Base-by-base conservation (phyloP, 2,113 vertebrate species). In the Passer domesticus region DNA sequence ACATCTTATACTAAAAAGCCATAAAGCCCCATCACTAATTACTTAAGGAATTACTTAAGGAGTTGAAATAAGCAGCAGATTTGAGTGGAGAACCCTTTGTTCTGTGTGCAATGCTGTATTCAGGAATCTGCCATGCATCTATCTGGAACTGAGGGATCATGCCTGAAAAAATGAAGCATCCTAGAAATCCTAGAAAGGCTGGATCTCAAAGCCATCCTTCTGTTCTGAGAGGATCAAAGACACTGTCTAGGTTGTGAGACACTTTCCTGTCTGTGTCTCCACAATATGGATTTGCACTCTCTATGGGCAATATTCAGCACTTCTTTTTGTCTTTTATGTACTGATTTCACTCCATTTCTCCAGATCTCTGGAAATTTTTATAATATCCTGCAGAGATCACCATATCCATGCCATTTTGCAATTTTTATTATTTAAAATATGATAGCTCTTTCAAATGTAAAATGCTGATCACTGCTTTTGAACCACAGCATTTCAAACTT, bases 291-390 rank as follows among this genome's bases (percentile, higher is more conserved):
- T 60, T 79, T 79, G 8, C 35, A 21, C 15, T 62, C 14, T 50
- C 64, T 64, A 0, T 27, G 9, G 27, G 25, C 0, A 0, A 75
- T 37, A 55, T 15, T 83, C 55, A 21, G 46, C n/a, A 58, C 8
- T 70, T 79, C 39, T 69, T 30, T 80, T 73, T 67, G 41, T 47
- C 72, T 75, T 74, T 35, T 43, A 56, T 58, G 15, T 39, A 43
- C 24, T 18, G 31, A 58, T 76, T 72, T 79, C 47, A 72, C 18
- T 67, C 58, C 0, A 30, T 80, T 68, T 83, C 28, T 75, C 52
- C 37, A 58, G 22, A 73, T 73, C 17, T 31, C 28, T 73, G 19
- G 31, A 39, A 84, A 39, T 87, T 76, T 67, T 80, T n/a, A 39
- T 63, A 47, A 20, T 62, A 39, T 49, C 22, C 39, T 60, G 49